Conservation (phyloP, 2,888 invertebrate genomes). For the Leptopilina syphax region DNA sequence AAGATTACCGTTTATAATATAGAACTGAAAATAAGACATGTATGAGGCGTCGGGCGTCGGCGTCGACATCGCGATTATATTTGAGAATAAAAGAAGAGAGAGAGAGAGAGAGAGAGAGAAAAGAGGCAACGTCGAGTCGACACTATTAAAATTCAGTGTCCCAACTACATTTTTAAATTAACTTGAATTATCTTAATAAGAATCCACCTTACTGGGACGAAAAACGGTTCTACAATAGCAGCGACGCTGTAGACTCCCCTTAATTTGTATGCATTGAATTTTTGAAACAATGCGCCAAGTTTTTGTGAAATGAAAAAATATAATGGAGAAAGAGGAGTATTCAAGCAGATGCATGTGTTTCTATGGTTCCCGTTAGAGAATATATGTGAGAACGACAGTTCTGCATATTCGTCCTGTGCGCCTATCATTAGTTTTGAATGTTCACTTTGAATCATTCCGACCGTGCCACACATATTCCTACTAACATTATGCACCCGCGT, state of each 20-base stretch:
- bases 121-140: slow-evolving; percentile 36
- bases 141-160: slow-evolving; percentile 62
- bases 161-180: slow-evolving; percentile 63
- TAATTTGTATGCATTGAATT: slow-evolving; percentile 66
- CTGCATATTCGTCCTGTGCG: slow-evolving; percentile 25
- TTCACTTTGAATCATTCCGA: slow-evolving; percentile 39
- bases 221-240: slow-evolving; percentile 43
- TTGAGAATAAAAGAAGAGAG: too few relatives aligned
- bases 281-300: slow-evolving; percentile 61
- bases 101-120: too few relatives aligned
- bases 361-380: slow-evolving; percentile 23
- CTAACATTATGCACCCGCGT: slow-evolving; percentile 20
- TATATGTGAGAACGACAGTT: slow-evolving; percentile 27
- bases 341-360: not conserved
- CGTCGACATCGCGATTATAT: too few relatives aligned
- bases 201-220: slow-evolving; percentile 52
- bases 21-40: slow-evolving; percentile 34
- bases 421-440: slow-evolving; percentile 40
- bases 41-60: not conserved
- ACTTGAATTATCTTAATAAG: slow-evolving; percentile 65
- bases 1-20: slow-evolving; percentile 46
- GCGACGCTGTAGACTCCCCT: slow-evolving; percentile 42
- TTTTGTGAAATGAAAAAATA: slow-evolving; percentile 59
- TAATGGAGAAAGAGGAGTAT: slow-evolving; percentile 46
- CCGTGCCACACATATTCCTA: slow-evolving; percentile 22